Base-by-base conservation (phyloP, 2,888 invertebrate species). In the Scaptomyza flava region DNA sequence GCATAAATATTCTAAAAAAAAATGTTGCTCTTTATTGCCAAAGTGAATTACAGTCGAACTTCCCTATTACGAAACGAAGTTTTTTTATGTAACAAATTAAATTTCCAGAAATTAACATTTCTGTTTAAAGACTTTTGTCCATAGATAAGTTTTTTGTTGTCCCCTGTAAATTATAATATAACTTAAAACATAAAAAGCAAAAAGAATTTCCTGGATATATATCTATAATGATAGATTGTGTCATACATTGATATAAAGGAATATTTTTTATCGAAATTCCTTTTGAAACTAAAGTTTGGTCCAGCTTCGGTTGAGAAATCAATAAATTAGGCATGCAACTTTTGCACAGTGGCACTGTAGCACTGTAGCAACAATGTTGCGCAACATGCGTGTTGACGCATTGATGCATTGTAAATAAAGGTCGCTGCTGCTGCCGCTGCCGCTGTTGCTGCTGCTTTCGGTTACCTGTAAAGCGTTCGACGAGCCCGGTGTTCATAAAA, bases 381-480 rank as follows among this genome's bases (percentile, higher is more conserved):
- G 48, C 68, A 69, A 69, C 48, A 52, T 51, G 41, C 11, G 52
- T 46, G 54, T 46, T 67, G 65, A 67, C 58, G 50, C 20, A 34
- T 33, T 66, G 36, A 48, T 45, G 56, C 52, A 60, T 67, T 67
- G 46, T 67, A 36, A 46, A 68, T 47, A 68, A 68, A 68, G 68
- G 68, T 68, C 42, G 51, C 14, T 54, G 41, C 64, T 33, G 53
- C 11, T 48, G 17, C 33, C 50, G 34, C 3, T 9, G 33, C 8
- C 3, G 33, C 8, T 9, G 33, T 3, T 4, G 47, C 20, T 56
- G 42, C 57, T 36, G 54, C 20, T 54, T 14, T 41, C 36, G 36
- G 27, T 6, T 27, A 38, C 65, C 70, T 65, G 65, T 58, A 52
- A 57, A 59, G 17, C 63, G 47, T 78, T 68, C 70, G 80, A 77